Evolutionary conservation across 2,888 invertebrate genomes (phyloP).

Genomic region (Osmoderma eremita): DNA sequence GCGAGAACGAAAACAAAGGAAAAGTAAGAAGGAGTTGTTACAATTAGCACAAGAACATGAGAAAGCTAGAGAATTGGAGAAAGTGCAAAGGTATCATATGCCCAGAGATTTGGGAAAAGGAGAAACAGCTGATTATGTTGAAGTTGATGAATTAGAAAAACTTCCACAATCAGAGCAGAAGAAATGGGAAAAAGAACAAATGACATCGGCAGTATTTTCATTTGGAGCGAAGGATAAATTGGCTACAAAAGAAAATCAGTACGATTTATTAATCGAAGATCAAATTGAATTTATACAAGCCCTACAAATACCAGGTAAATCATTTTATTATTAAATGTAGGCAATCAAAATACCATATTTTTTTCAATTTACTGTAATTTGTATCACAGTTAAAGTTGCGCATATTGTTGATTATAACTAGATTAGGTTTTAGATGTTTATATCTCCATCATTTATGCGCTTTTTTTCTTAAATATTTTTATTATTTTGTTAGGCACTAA

Average conservation of each 20-base stretch:
- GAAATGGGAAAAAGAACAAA: slow-evolving; percentile 98
- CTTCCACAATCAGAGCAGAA: slow-evolving; percentile 85
- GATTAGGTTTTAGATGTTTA: too few species aligned
- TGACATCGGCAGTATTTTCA: slow-evolving; percentile 89
- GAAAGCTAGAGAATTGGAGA: slow-evolving; percentile 90
- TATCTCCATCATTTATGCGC: not conserved
- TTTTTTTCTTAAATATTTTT: slow-evolving; percentile 4
- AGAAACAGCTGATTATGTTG: slow-evolving; percentile 77
- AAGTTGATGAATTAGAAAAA: slow-evolving; percentile 87
- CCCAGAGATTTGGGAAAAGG: slow-evolving; percentile 86
- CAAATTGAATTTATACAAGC: slow-evolving; percentile 98
- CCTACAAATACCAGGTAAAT: slow-evolving; percentile 77
- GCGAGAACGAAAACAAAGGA: slow-evolving; percentile 83
- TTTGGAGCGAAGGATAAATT: slow-evolving; percentile 92
- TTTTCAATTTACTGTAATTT: too few species aligned
- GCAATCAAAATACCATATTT: too few species aligned
- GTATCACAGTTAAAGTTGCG: too few species aligned
- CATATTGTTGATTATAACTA: too few species aligned
- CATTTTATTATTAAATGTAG: too few species aligned
- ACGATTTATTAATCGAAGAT: slow-evolving; percentile 93
- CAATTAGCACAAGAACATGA: slow-evolving; percentile 95
- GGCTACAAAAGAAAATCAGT: slow-evolving; percentile 73
- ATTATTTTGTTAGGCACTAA: slow-evolving; percentile 59
- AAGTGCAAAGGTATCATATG: slow-evolving; percentile 94
- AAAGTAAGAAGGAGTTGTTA: slow-evolving; percentile 91